Evolutionary conservation across 2,797 vertebrate species (phyloP), one percentile per base, ranked within the genome.

Genomic region (Alosa sapidissima): DNA sequence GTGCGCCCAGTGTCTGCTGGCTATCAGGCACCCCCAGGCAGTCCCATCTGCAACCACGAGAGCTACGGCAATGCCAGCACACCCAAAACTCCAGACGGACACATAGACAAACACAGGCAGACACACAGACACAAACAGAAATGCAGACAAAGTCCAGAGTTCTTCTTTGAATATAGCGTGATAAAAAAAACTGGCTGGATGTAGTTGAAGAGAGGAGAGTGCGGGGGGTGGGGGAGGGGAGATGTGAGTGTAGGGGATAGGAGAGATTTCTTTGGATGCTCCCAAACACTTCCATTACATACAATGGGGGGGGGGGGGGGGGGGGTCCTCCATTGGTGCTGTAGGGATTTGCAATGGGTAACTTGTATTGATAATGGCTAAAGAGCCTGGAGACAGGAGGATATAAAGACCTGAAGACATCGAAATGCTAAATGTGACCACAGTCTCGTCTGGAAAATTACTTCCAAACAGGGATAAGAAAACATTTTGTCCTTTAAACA

Each of bases 111-210:
- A 78, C 72, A 78, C 72, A 78, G 16, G 47, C 13, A 36, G 5
- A 75, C 68, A 28, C 33, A 78, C 72, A 78, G 72, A 47, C 72
- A 78, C 41, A 47, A 16, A 78, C 14, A 78, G 16, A 78, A 78
- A 78, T 41, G 11, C 65, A 78, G 16, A 78, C 14, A 78, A 14
- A 60, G 55, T 11, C 19, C 55, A 60, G 41, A 41, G 8, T 24
- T 65, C n/a, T 28, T 65, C 5, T 24, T 24, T 24, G n/a, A 21
- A 62, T 62, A 7, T 21, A 65, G n/a, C 60, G 10, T 28, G 60
- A 65, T 28, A 65, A 10, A 24, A 41, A 41, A 52, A 41, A 33
- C 33, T 75, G 68, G 14, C 68, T 5, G 5, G 33, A 45, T 41
- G 68, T 41, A 45, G 41, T 75, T 41, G 68, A 45, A 28, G 13